Evolutionary conservation across 2,888 invertebrate genomes (phyloP).

Genomic region (Amaurobius ferox): DNA sequence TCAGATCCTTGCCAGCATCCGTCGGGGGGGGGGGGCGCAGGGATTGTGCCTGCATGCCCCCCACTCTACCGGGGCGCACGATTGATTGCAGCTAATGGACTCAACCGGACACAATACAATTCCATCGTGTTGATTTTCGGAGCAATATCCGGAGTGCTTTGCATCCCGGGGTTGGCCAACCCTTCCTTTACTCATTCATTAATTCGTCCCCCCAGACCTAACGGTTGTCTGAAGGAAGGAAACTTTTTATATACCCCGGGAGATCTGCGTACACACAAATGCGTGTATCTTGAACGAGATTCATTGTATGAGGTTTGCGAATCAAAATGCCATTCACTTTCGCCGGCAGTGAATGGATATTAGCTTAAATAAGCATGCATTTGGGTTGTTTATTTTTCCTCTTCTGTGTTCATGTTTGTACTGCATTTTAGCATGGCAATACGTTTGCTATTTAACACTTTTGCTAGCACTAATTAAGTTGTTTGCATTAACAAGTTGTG

Average conservation of each 20-base stretch:
- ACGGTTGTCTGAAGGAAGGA: constrained; percentile 10
- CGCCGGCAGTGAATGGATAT: no score
- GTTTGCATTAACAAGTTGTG: no score
- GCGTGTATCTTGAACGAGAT: neutral
- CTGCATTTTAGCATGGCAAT: no score
- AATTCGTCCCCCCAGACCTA: constrained; percentile 17
- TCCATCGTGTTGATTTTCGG: constrained; percentile 46
- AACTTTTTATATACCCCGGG: neutral
- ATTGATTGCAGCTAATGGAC: constrained; percentile 67
- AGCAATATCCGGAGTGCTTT: constrained; percentile 65
- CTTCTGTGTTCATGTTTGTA: no score
- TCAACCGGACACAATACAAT: constrained; percentile 57
- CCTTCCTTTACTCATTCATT: constrained; percentile 45
- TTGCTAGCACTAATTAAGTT: no score
- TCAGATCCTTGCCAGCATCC: constrained; percentile 22
- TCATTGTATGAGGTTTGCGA: neutral
- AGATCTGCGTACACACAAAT: neutral
- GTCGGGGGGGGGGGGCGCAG: constrained; percentile 2
- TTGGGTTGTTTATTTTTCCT: no score
- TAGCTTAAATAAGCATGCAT: no score
- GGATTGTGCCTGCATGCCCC: constrained; percentile 27
- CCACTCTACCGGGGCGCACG: constrained; percentile 38
- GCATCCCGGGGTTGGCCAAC: constrained; percentile 26
- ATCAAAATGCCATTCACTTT: neutral
- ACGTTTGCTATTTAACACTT: no score